These are phyloP conservation scores for Alsophila aescularia DNA, from an alignment of 2,888 invertebrate genomes.

Conservation along the genomic window DNA sequence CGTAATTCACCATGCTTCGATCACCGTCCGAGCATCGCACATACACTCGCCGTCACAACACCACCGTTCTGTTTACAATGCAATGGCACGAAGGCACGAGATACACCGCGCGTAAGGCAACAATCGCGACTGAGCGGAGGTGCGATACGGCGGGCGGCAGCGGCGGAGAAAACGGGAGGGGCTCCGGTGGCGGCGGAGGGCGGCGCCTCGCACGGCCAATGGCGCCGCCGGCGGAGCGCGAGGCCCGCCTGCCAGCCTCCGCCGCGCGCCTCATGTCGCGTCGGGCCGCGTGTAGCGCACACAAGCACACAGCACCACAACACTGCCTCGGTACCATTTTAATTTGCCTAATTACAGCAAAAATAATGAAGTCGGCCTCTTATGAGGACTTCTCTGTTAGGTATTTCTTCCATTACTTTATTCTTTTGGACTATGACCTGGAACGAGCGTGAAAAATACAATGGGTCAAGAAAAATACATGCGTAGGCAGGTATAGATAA, in stretches of 20 bases:
- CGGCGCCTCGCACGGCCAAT: slow-evolving; percentile 63
- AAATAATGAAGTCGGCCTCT: slow-evolving; percentile 67
- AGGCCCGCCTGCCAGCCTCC: slow-evolving; percentile 31
- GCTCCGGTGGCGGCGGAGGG: slow-evolving; percentile 45
- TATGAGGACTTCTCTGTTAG: not conserved
- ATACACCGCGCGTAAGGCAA: slow-evolving; percentile 62
- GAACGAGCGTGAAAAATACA: too few relatives aligned
- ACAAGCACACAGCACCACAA: slow-evolving; percentile 9
- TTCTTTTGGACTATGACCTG: not conserved
- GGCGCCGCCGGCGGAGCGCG: slow-evolving; percentile 26
- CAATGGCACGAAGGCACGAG: slow-evolving; percentile 39
- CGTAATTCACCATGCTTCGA: slow-evolving; percentile 89
- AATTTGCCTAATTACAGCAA: slow-evolving; percentile 79
- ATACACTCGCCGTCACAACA: slow-evolving; percentile 78
- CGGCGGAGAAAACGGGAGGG: slow-evolving; percentile 49
- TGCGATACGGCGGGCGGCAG: slow-evolving; percentile 42
- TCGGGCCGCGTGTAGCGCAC: slow-evolving; percentile 48
- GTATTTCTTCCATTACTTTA: not conserved
- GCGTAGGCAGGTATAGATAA: too few relatives aligned
- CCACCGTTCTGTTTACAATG: slow-evolving; percentile 49
- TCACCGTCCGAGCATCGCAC: slow-evolving; percentile 81
- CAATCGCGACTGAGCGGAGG: slow-evolving; percentile 65
- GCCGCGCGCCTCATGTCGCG: slow-evolving; percentile 10
- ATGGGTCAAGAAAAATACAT: too few relatives aligned
- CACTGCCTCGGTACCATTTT: slow-evolving; percentile 59